Percentiles rank a stretch among this genome's conserved stretches.
These are phyloP conservation scores for Crotalus tigris DNA, from an alignment of 2,113 vertebrate genomes.

Conservation along the genomic window DNA sequence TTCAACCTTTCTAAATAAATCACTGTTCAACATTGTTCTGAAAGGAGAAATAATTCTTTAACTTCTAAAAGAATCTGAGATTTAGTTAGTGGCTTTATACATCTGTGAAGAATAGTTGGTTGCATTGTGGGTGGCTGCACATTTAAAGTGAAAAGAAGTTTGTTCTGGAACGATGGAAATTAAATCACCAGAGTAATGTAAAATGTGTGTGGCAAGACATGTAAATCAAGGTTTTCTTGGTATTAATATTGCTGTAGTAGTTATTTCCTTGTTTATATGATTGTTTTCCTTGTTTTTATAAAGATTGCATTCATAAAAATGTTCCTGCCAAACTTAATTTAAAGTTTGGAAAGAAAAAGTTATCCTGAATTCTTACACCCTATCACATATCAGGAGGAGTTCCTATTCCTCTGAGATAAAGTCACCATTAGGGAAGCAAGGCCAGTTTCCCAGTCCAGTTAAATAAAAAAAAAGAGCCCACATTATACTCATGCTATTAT, in stretches of 20 bases:
- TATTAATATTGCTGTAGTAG: slow-evolving; percentile 20
- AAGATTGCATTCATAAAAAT: slow-evolving; percentile 57
- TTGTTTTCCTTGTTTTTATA: slow-evolving; percentile 48
- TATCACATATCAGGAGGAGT: neutral
- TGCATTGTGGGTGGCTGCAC: slow-evolving; percentile 32
- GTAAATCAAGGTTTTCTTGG: slow-evolving; percentile 43
- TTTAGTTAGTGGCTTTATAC: slow-evolving; percentile 8
- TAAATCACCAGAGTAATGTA: neutral
- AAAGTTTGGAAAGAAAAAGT: slow-evolving; percentile 14
- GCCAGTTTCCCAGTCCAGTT: neutral
- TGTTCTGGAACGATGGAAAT: neutral
- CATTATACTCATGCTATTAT: neutral
- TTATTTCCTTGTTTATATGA: slow-evolving; percentile 47
- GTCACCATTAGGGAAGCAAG: neutral
- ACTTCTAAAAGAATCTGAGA: slow-evolving; percentile 13
- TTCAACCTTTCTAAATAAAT: slow-evolving; percentile 2
- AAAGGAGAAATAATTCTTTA: neutral
- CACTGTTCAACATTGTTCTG: neutral
- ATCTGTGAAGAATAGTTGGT: slow-evolving; percentile 3
- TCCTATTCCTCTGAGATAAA: neutral
- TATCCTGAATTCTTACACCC: neutral
- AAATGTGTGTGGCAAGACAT: slow-evolving; percentile 44
- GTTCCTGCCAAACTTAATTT: slow-evolving; percentile 35
- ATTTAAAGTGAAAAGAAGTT: slow-evolving; percentile 40
- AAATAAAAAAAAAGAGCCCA: neutral